These are phyloP conservation scores for Sminthopsis crassicaudata DNA, from an alignment of 2,113 vertebrate genomes.

Conservation along the genomic window DNA sequence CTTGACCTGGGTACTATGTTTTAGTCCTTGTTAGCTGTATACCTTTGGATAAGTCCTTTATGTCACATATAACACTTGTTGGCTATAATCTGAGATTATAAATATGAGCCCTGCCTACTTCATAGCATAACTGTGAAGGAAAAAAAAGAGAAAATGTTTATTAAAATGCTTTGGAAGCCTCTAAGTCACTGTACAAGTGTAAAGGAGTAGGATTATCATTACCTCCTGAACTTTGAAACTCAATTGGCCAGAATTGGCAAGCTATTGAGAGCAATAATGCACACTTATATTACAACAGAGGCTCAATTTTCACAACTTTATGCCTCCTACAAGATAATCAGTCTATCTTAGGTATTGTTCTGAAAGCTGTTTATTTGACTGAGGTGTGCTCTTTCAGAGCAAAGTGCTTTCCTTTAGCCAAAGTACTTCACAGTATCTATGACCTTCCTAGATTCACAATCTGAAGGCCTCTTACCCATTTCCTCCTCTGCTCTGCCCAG, in stretches of 20 bases:
- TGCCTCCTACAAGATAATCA: neutral
- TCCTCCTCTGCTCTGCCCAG: neutral
- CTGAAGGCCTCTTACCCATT: neutral
- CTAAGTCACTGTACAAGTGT: neutral
- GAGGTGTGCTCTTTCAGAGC: neutral
- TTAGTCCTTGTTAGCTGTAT: neutral
- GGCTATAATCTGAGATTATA: neutral
- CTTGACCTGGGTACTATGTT: neutral
- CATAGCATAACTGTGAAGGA: neutral
- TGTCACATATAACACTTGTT: neutral
- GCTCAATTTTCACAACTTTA: neutral
- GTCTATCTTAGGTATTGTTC: neutral
- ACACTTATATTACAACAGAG: neutral
- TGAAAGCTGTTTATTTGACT: neutral
- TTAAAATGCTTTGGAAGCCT: neutral
- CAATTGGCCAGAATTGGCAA: neutral
- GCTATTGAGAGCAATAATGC: neutral
- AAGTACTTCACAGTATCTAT: neutral
- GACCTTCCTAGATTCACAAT: neutral
- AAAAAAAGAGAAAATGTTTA: neutral
- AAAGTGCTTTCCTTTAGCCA: neutral
- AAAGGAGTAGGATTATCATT: neutral
- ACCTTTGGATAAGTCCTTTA: neutral
- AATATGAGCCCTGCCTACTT: neutral
- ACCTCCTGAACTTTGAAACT: neutral